Conservation (phyloP, 2,113 vertebrate genomes). For the Nothobranchius kuhntae region DNA sequence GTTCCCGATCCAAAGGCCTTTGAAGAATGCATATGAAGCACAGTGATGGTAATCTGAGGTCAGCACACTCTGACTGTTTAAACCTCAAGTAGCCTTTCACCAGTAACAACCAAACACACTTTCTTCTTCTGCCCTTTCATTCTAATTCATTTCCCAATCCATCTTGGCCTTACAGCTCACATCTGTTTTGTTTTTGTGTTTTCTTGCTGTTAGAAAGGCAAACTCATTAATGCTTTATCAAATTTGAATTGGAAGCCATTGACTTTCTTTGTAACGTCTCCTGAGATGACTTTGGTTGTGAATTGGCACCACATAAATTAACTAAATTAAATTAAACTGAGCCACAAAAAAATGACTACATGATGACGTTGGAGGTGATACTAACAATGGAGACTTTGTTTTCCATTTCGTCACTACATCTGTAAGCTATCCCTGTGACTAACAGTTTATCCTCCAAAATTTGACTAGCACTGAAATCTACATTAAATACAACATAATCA, state of each 20-base stretch:
- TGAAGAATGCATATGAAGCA: background rate
- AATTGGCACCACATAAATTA: background rate
- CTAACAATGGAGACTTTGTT: slow-evolving; percentile 1
- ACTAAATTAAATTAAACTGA: background rate
- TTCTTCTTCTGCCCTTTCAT: slow-evolving; percentile 21
- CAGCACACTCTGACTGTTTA: background rate
- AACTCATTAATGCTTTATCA: background rate
- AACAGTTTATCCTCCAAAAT: background rate
- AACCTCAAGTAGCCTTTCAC: slow-evolving; percentile 10
- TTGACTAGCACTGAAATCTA: background rate
- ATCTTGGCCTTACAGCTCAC: background rate
- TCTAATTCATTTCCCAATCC: slow-evolving; percentile 22
- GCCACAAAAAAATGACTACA: slow-evolving; percentile 6
- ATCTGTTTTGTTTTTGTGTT: slow-evolving; percentile 5
- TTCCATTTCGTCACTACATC: slow-evolving; percentile 13
- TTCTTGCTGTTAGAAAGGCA: slow-evolving; percentile 17
- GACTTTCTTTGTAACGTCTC: background rate
- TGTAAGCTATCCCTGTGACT: background rate
- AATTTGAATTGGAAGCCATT: background rate
- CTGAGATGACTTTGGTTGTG: background rate
- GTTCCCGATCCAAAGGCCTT: background rate
- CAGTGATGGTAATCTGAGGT: slow-evolving; percentile 2
- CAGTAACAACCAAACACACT: slow-evolving; percentile 24
- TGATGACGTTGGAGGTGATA: slow-evolving; percentile 15
- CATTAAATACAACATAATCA: background rate